Base-by-base conservation (phyloP, 2,888 invertebrate species). In the Zeuzera pyrina region DNA sequence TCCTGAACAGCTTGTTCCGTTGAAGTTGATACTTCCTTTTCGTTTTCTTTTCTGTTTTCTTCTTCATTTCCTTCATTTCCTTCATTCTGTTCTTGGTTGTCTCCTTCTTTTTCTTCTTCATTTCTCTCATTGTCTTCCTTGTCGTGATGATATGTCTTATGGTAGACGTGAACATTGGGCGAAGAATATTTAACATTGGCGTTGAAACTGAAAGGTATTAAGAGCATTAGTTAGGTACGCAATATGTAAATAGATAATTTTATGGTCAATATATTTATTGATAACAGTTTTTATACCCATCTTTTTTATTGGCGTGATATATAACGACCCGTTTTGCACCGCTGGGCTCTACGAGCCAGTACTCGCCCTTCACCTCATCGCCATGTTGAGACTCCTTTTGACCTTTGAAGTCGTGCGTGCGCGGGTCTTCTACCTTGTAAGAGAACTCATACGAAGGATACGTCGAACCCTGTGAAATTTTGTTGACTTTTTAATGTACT, bases 371-470 rank as follows among this genome's bases (percentile, higher is more conserved):
- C 10, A 86, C 83, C 40, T 69, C 68, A 43, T 84, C 85, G 24
- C 85, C 86, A 10, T 85, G 57, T 30, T 86, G 66, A 14, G 47
- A 42, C 47, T 87, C 87, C 26, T 79, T 61, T 37, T 85, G 85
- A 34, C 71, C 76, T 54, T 86, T 85, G 35, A 66, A 58, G 55
- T 87, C 87, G 39, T 86, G 85, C 12, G 86, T 87, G 52, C 85
- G 76, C 31, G 83, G 81, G 54, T 87, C 86, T 35, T 73, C 55
- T 32, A 87, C 86, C 46, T 74, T 77, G 57, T 87, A 87, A 41
- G 78, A 81, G 73, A 79, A 86, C 47, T 84, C 79, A 57, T 83
- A 83, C 57, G 71, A 68, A 38, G 83, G 81, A 73, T 79, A 76
- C 63, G 78, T 48, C 64, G 53, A 57, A 31, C 73, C 79, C 81